Evolutionary conservation across 2,113 vertebrate species (phyloP), one percentile per base, ranked within the genome.

Genomic region (Zosterops lateralis): DNA sequence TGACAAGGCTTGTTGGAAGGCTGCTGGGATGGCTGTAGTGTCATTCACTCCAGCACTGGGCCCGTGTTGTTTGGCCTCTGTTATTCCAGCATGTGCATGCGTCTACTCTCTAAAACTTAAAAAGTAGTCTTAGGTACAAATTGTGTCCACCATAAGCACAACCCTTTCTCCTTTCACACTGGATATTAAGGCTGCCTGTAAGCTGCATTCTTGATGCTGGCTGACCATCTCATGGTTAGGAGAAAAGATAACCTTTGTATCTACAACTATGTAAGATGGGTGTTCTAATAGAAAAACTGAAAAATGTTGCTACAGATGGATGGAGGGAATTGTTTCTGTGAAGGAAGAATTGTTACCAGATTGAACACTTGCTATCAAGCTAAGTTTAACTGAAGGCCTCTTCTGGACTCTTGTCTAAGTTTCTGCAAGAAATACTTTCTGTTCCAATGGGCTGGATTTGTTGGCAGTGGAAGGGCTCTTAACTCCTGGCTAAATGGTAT

Each of bases 41-140:
- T 56, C 0, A 0, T 51, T 72, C 40, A 24, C 40, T 67, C 26
- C 66, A 65, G 44, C 6, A 1, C 29, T 50, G 42, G 2, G 75
- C 44, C 14, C 24, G 3, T 20, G 19, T 25, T 75, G 14, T 74
- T 82, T 56, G 29, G 54, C 34, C 28, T 67, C 83, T 64, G 50
- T 57, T 83, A 88, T 58, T 65, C 71, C 45, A 68, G 57, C 38
- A 15, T 22, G 7, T 85, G 74, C 28, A 20, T 48, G 60, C 61
- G 19, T 48, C 56, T 71, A 21, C 67, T 75, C 44, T 20, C 19
- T 84, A 31, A 53, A 83, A 56, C 21, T 40, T 84, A 65, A 36
- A 20, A 82, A 40, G n/a, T 36, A 71, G 56, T 48, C 28, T 50
- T 65, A 7, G 31, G 31, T 25, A 62, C 19, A 82, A n/a, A 28